Evolutionary conservation across 2,797 vertebrate species (phyloP).

Genomic region (Malurus splendens): DNA sequence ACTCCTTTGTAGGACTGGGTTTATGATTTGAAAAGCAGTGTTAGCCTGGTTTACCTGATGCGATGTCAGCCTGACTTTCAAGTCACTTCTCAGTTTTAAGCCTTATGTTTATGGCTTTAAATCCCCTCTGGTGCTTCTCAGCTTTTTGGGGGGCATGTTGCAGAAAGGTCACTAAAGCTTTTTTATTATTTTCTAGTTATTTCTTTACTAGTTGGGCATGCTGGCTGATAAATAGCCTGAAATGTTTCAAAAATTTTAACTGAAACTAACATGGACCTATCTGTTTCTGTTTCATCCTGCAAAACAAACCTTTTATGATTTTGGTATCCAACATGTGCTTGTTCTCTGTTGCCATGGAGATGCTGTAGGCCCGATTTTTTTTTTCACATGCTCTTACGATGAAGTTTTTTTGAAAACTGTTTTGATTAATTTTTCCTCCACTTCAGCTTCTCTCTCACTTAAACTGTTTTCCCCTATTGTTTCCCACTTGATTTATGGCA

Average conservation of each 20-base stretch:
- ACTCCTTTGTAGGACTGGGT: background rate
- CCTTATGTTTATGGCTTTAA: background rate
- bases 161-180: background rate
- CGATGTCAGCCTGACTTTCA: background rate
- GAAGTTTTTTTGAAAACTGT: slow-evolving; percentile 74
- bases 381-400: slow-evolving; percentile 69
- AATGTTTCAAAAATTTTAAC: slow-evolving; percentile 35
- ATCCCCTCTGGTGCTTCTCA: background rate
- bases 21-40: background rate
- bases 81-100: background rate
- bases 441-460: slow-evolving; percentile 69
- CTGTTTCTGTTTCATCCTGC: slow-evolving; percentile 54
- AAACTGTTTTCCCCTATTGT: slow-evolving; percentile 72
- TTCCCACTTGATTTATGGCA: slow-evolving; percentile 77
- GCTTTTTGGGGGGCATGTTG: background rate
- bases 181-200: background rate
- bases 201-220: background rate
- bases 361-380: slow-evolving; percentile 61
- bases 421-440: slow-evolving; percentile 74
- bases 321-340: slow-evolving; percentile 67
- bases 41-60: slow-evolving; percentile 33
- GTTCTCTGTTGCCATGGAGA: slow-evolving; percentile 76
- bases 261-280: slow-evolving; percentile 28
- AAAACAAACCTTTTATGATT: slow-evolving; percentile 71
- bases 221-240: background rate